phyloP scores from a whole-genome alignment of 2,888 invertebrate genomes.

The Trypoxylon attenuatum region DNA sequence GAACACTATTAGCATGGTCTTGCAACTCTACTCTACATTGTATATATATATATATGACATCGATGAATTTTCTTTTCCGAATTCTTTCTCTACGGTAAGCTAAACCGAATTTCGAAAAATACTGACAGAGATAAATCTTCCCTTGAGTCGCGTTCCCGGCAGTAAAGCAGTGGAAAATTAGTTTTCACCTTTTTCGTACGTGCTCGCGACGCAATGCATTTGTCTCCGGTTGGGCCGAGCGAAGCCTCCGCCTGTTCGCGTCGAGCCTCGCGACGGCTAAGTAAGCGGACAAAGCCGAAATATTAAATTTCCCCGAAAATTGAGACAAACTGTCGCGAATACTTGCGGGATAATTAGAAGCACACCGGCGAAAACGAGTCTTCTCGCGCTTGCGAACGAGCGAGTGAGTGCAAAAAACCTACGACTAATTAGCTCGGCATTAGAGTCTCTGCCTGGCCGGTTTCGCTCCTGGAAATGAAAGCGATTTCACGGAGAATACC shows the following conservation, averaged over 20 bases:
- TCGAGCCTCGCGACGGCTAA: background rate
- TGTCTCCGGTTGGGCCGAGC: background rate
- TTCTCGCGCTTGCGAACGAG: background rate
- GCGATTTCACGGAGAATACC: background rate
- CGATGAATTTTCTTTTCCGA: slow-evolving; percentile 4
- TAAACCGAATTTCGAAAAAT: slow-evolving; percentile 1
- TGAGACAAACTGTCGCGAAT: slow-evolving; percentile 7
- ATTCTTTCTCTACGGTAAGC: background rate
- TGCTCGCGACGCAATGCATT: background rate
- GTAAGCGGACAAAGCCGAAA: slow-evolving; percentile 10
- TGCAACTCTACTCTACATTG: too few species aligned
- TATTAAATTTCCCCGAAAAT: slow-evolving; percentile 8
- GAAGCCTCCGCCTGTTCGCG: too few species aligned
- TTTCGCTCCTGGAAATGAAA: background rate
- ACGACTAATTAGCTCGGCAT: background rate
- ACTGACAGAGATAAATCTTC: too few species aligned
- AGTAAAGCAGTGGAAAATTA: slow-evolving; percentile 11
- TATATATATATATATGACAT: too few species aligned
- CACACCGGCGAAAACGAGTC: background rate
- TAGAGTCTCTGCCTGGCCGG: background rate
- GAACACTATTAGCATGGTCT: too few species aligned
- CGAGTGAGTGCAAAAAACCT: slow-evolving; percentile 1
- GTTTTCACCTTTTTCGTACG: slow-evolving; percentile 5
- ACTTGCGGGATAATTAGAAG: slow-evolving; percentile 11
- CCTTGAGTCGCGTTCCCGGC: too few species aligned